Base-by-base conservation (phyloP, 2,113 vertebrate species). In the Dicentrarchus labrax region DNA sequence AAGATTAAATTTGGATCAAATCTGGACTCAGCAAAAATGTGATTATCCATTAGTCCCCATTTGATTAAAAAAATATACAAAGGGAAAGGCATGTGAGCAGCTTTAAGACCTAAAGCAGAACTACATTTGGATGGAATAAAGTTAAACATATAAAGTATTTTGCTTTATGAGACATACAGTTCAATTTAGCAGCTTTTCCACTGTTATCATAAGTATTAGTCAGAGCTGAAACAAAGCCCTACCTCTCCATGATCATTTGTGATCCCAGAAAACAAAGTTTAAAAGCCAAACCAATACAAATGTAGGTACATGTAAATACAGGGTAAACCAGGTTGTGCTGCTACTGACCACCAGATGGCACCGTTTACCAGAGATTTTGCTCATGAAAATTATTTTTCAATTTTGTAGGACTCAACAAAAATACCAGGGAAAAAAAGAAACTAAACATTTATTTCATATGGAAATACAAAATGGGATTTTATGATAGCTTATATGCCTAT, bases 401-500 rank as follows among this genome's bases (percentile, higher is more conserved):
- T 51, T 47, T 48, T 59, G 12, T 17, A 15, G n/a, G 5, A 56
- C 30, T 54, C 21, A 51, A 72, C 11, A 61, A 61, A 54, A 72
- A 69, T 48, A 45, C n/a, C 6, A 66, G 16, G 2, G 36, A 78
- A 80, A 88, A 89, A 92, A 90, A 88, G 66, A 88, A 91, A 92
- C 89, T 90, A 93, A 91, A 93, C 94, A 97, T 96, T 95, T 92
- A 86, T 96, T 96, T 95, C 62, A 96, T 96, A 95, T 94, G 95
- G 95, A 96, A 94, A 96, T 96, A 95, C 96, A 96, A 96, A 97
- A 92, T 95, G 93, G 94, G 95, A 92, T 96, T 96, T 87, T 96
- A 95, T 97, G 95, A 97, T 96, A 97, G 96, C 96, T 98, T 96
- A 97, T 91, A 86, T 92, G 92, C 90, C 91, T 92, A 92, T 96